Percentiles rank a stretch among this genome's conserved stretches.
Evolutionary conservation across 2,888 invertebrate species (phyloP).

Genomic region (Carabus problematicus): DNA sequence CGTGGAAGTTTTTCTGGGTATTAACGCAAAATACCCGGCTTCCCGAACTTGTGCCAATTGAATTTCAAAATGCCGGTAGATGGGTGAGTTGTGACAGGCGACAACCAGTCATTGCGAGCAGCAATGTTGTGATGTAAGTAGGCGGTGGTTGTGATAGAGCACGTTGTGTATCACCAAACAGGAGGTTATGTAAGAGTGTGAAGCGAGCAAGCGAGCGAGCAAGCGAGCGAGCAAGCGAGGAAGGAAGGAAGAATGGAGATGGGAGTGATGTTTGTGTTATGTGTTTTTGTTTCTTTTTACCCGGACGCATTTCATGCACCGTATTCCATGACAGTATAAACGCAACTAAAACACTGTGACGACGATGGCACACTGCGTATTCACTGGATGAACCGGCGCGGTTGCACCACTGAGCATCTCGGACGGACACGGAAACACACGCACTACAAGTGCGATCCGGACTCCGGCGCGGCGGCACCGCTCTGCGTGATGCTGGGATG

Average conservation of each 20-base stretch:
- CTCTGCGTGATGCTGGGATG: constrained; percentile 15
- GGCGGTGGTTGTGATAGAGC: no score
- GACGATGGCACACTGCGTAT: constrained; percentile 13
- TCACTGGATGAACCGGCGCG: constrained; percentile 31
- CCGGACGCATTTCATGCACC: constrained; percentile 19
- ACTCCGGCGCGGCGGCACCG: constrained; percentile 21
- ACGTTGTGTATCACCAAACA: no score
- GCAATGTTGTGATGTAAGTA: no score
- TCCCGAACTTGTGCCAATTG: constrained; percentile 5
- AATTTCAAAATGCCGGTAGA: constrained; percentile 2
- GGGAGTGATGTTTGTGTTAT: background rate
- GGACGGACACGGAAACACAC: constrained; percentile 37
- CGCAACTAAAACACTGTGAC: constrained; percentile 4
- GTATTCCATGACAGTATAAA: constrained; percentile 12
- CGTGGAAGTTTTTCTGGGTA: constrained; percentile 7
- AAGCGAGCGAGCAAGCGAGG: no score
- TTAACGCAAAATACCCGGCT: background rate
- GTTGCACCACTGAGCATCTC: constrained; percentile 45
- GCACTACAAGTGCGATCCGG: constrained; percentile 24
- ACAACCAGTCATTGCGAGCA: no score
- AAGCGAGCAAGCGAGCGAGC: no score
- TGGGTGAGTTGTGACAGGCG: background rate
- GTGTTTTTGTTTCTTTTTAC: constrained; percentile 1
- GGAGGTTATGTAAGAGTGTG: no score
- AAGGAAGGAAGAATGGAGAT: background rate